These are phyloP conservation scores for Callyntrura guangdongensis DNA, from an alignment of 2,888 invertebrate species.

Conservation along the genomic window DNA sequence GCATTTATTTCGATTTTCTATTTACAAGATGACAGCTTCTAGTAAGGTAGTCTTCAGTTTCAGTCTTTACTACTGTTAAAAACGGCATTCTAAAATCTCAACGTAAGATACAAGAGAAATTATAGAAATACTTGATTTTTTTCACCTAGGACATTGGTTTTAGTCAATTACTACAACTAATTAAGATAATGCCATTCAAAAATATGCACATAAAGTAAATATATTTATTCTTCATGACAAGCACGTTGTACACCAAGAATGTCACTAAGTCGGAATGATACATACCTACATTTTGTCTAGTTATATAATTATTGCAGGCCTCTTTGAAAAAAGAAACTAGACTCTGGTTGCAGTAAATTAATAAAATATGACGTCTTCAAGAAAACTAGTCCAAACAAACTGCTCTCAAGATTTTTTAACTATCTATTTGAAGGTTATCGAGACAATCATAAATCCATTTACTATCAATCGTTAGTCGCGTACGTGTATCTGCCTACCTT, in stretches of 20 bases:
- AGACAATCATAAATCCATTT: neutral
- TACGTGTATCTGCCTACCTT: too few species aligned
- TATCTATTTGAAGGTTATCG: neutral
- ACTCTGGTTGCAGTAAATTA: too few species aligned
- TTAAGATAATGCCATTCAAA: constrained; percentile 8
- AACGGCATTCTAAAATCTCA: too few species aligned
- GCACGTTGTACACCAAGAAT: too few species aligned
- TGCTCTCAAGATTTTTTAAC: neutral
- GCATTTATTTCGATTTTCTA: neutral
- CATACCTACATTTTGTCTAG: too few species aligned
- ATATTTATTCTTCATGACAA: neutral
- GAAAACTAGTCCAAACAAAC: neutral
- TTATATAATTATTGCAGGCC: too few species aligned
- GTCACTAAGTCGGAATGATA: neutral
- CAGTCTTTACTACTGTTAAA: neutral
- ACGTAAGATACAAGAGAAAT: too few species aligned
- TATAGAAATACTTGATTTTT: too few species aligned
- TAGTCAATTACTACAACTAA: neutral
- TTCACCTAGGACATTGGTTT: neutral
- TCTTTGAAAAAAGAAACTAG: too few species aligned
- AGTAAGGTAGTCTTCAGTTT: neutral
- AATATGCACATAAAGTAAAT: neutral
- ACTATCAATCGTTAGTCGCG: neutral
- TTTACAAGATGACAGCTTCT: too few species aligned
- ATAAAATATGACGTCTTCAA: too few species aligned